phyloP scores from a whole-genome alignment of 2,888 invertebrate species.

The Aplocera efformata region DNA sequence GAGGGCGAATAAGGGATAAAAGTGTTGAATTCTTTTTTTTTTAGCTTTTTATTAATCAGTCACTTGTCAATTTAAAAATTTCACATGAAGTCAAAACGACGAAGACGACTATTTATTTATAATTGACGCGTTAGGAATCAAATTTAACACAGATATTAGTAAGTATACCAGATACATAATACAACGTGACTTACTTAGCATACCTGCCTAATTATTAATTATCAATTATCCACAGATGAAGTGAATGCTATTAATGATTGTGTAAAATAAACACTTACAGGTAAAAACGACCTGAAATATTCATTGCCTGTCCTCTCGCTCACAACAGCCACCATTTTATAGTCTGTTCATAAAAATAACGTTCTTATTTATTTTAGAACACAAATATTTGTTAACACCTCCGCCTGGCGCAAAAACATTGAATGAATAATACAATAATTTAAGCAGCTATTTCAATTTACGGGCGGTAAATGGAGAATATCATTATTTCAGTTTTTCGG shows the following conservation, averaged over 20 bases:
- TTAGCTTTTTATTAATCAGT: too few relatives aligned
- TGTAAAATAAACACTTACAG: constrained; percentile 63
- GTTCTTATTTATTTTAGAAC: constrained; percentile 35
- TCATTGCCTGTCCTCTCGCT: constrained; percentile 58
- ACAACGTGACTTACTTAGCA: too few relatives aligned
- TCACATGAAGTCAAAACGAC: neutral
- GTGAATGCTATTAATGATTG: too few relatives aligned
- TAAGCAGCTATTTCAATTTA: constrained; percentile 1
- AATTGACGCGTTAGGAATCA: too few relatives aligned
- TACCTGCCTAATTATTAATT: too few relatives aligned
- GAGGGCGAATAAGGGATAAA: too few relatives aligned
- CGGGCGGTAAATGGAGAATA: neutral
- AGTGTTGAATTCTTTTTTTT: too few relatives aligned
- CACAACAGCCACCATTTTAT: constrained; percentile 59
- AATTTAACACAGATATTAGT: too few relatives aligned
- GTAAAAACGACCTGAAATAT: constrained; percentile 67
- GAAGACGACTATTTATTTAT: neutral
- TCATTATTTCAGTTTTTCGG: neutral
- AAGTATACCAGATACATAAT: too few relatives aligned
- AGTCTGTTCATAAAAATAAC: constrained; percentile 35
- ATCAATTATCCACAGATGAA: too few relatives aligned
- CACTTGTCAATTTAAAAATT: too few relatives aligned
- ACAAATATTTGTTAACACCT: constrained; percentile 49
- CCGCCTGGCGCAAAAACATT: constrained; percentile 45
- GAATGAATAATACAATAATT: constrained; percentile 30